Evolutionary conservation across 2,888 invertebrate genomes (phyloP).

Genomic region (Dyspetes luteomarginatus): DNA sequence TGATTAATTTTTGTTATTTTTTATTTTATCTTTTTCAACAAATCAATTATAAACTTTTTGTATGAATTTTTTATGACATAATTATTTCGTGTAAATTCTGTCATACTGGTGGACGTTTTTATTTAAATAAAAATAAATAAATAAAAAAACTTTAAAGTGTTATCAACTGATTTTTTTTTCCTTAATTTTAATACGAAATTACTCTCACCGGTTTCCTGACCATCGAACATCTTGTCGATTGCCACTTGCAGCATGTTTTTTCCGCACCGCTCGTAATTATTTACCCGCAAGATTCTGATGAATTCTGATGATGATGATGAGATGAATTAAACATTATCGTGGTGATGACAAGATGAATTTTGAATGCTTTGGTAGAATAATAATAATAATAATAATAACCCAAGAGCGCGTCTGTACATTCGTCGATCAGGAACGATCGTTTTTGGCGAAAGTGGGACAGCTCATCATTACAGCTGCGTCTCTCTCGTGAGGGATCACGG

Average conservation of each 20-base stretch:
- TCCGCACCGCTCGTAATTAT: slow-evolving; percentile 29
- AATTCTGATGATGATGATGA: background rate
- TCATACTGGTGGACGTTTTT: too few species aligned
- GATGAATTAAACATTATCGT: slow-evolving; percentile 42
- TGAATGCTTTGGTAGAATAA: too few species aligned
- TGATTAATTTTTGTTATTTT: too few species aligned
- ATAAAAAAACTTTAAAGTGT: too few species aligned
- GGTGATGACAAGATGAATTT: slow-evolving; percentile 11
- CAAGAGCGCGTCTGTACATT: slow-evolving; percentile 3
- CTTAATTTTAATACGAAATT: too few species aligned
- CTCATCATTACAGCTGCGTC: background rate
- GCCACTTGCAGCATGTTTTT: background rate
- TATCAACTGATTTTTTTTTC: too few species aligned
- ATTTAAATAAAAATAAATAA: too few species aligned
- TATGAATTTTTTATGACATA: too few species aligned
- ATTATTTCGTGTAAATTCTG: too few species aligned
- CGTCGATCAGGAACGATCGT: slow-evolving; percentile 55
- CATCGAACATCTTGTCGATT: background rate
- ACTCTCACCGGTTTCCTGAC: too few species aligned
- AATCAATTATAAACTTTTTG: too few species aligned
- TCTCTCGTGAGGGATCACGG: slow-evolving; percentile 26
- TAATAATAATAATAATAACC: slow-evolving; percentile 15
- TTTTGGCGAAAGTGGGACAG: slow-evolving; percentile 64
- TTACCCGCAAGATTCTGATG: slow-evolving; percentile 27
- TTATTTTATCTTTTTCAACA: too few species aligned